These are phyloP conservation scores for Myripristis jacobus DNA, from an alignment of 2,797 vertebrate genomes.

Conservation along the genomic window DNA sequence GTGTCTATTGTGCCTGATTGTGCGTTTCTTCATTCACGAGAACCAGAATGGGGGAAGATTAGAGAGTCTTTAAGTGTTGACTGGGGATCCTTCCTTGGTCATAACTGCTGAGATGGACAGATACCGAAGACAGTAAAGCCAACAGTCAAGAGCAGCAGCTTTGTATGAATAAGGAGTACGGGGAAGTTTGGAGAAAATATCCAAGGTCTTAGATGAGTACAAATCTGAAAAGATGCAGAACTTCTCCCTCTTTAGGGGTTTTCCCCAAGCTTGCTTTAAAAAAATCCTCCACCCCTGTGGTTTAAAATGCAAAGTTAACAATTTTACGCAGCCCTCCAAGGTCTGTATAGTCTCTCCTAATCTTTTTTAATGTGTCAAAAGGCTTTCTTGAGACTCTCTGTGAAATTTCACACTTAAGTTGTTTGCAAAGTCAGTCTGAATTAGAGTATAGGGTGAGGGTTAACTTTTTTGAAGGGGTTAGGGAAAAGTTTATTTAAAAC, in stretches of 20 bases:
- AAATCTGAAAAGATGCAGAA: slow-evolving; percentile 71
- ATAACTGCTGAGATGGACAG: slow-evolving; percentile 58
- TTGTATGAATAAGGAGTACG: slow-evolving; percentile 52
- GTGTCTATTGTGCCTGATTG: slow-evolving; percentile 54
- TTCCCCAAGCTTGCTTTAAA: slow-evolving; percentile 70
- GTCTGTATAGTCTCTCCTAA: slow-evolving; percentile 83
- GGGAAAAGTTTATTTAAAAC: slow-evolving; percentile 67
- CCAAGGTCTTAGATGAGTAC: slow-evolving; percentile 65
- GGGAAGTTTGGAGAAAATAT: slow-evolving; percentile 66
- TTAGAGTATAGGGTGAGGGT: slow-evolving; percentile 70
- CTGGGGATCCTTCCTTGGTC: slow-evolving; percentile 57
- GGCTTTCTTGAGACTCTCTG: slow-evolving; percentile 82
- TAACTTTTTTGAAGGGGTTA: slow-evolving; percentile 70
- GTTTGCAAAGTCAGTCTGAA: slow-evolving; percentile 82
- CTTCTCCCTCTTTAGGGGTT: slow-evolving; percentile 74
- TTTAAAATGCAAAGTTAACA: slow-evolving; percentile 86
- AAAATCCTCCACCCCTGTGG: slow-evolving; percentile 66
- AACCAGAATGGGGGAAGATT: slow-evolving; percentile 35
- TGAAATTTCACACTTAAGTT: slow-evolving; percentile 85
- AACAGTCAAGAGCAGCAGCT: slow-evolving; percentile 16
- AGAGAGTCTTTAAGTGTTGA: slow-evolving; percentile 35
- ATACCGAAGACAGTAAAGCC: slow-evolving; percentile 51
- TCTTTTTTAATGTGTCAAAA: slow-evolving; percentile 86
- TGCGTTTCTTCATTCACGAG: slow-evolving; percentile 26
- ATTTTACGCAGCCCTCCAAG: slow-evolving; percentile 80